Percentiles rank a stretch among this genome's conserved stretches.
phyloP scores from a whole-genome alignment of 1,140 invertebrate genomes.

The Halictus rubicundus region DNA sequence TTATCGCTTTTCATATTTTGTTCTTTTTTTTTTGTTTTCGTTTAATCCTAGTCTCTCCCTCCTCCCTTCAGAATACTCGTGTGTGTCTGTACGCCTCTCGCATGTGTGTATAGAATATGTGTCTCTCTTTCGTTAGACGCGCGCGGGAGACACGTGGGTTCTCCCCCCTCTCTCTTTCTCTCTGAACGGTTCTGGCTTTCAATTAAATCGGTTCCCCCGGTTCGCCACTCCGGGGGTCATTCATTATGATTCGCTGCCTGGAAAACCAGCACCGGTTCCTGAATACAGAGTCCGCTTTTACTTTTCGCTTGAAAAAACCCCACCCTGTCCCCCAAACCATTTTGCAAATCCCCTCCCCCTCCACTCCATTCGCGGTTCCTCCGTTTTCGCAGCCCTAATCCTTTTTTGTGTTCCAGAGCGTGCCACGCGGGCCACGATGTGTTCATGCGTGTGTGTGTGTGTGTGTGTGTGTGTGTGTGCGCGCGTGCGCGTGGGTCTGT shows the following conservation, averaged over 20 bases:
- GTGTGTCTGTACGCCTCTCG: not conserved
- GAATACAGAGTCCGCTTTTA: not conserved
- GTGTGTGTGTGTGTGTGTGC: too few species aligned
- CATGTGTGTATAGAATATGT: too few species aligned
- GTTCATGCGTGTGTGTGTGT: too few species aligned
- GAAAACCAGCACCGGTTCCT: conserved; percentile 22
- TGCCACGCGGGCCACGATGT: not conserved
- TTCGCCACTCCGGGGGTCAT: not conserved
- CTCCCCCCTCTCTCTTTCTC: conserved; percentile 43
- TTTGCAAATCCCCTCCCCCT: not conserved
- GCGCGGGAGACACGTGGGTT: not conserved
- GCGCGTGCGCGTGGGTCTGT: too few species aligned
- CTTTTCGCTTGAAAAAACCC: not conserved
- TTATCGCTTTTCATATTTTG: not conserved
- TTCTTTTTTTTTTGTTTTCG: too few species aligned
- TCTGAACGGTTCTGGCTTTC: conserved; percentile 47
- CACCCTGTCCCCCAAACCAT: too few species aligned
- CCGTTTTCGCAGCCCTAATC: conserved; percentile 32
- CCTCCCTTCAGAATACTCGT: conserved; percentile 24
- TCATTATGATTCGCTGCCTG: not conserved
- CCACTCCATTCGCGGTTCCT: not conserved
- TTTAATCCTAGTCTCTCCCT: conserved; percentile 36
- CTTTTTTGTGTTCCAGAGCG: not conserved
- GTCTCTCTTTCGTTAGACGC: conserved; percentile 10
- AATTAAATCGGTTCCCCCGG: not conserved